phyloP scores from a whole-genome alignment of 2,888 invertebrate species.

The Cerastis rubricosa region DNA sequence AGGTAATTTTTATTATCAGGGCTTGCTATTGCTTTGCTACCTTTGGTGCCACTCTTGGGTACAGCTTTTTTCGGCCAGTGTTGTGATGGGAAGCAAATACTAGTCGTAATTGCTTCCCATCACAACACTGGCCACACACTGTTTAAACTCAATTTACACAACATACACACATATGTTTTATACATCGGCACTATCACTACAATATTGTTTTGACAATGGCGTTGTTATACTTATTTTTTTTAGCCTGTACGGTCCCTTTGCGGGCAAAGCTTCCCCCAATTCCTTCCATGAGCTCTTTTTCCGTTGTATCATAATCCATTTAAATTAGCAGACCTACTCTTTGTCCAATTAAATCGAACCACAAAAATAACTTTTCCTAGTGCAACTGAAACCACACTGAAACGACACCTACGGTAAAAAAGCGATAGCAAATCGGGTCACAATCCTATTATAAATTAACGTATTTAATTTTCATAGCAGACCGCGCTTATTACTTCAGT shows the following conservation, averaged over 20 bases:
- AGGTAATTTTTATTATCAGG: background rate
- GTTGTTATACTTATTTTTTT: too few relatives aligned
- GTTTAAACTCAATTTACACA: too few relatives aligned
- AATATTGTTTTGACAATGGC: too few relatives aligned
- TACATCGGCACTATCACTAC: background rate
- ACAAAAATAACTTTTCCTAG: background rate
- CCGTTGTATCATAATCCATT: too few relatives aligned
- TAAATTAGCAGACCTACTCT: background rate
- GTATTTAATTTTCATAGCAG: constrained; percentile 40
- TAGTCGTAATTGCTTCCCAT: too few relatives aligned
- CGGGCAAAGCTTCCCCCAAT: too few relatives aligned
- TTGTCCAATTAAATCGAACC: background rate
- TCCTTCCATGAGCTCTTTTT: too few relatives aligned
- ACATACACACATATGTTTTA: too few relatives aligned
- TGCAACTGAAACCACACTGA: background rate
- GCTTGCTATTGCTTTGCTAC: background rate
- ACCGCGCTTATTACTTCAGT: constrained; percentile 71
- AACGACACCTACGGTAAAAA: background rate
- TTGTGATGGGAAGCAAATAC: background rate
- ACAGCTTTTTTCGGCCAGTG: background rate
- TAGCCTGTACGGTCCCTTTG: too few relatives aligned
- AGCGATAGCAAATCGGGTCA: constrained; percentile 26
- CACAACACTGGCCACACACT: too few relatives aligned
- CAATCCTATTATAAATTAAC: constrained; percentile 41
- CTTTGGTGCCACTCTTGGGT: background rate